Base-by-base conservation (phyloP, 2,797 vertebrate species). In the Parotocinclus haroldoi region DNA sequence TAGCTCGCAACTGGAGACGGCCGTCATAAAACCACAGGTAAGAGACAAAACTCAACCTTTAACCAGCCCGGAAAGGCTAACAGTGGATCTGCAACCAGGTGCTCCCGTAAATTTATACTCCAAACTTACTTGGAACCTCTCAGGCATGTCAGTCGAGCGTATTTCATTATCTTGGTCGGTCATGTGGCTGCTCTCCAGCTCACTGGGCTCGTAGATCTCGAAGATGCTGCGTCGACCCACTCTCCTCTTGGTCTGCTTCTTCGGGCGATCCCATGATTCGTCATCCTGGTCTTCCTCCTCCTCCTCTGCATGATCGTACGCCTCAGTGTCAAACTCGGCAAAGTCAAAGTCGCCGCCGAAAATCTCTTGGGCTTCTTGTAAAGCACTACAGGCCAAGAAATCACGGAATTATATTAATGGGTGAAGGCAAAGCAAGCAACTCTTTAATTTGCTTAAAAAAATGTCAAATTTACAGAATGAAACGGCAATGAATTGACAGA, bases 131-230 rank as follows among this genome's bases (percentile, higher is more conserved):
- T 99, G 97, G 84, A 99, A 99, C 74, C 97, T 93, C 84, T 99
- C 97, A 0, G 97, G 97, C 92, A 99, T 94, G 84, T 99, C 97
- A 3, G 95, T 98, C 52, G 94, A 83, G 53, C 97, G 94, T 81
- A 99, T 99, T 85, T 99, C 96, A 0, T 99, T 99, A 87, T 99
- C 97, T 83, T 98, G 96, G 84, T 99, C 97, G 0, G 97, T 99
- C 75, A 99, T 92, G 84, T 99, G 97, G 79, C 97, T 99, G 84
- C 95, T 98, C 78, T 99, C 96, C 70, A 99, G 88, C 84, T 99
- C 97, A 4, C 96, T 99, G 69, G 97, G 97, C 75, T 99, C 97
- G 0, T 99, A 99, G 78, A 99, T 92, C 81, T 99, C 97, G 51
- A 98, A 99, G 78, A 99, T 99, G 88, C 96, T 99, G 66, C 95